These are phyloP conservation scores for Selene dorsalis DNA, from an alignment of 2,797 vertebrate species.

Conservation along the genomic window DNA sequence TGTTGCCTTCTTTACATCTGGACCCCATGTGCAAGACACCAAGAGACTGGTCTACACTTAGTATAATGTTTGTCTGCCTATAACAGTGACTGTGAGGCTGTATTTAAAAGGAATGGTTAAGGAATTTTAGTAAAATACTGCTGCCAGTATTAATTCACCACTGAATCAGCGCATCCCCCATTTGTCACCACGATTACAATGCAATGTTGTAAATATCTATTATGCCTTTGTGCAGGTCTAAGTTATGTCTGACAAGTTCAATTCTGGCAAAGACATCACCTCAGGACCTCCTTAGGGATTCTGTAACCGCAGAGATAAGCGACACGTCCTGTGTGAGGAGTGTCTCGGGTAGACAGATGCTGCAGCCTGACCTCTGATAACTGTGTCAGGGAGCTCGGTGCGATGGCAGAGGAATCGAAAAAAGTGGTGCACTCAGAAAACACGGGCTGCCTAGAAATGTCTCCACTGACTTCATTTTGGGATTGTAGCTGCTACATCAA, in stretches of 20 bases:
- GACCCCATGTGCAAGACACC: not conserved
- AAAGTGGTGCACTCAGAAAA: slow-evolving; percentile 36
- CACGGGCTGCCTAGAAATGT: slow-evolving; percentile 39
- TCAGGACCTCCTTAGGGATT: slow-evolving; percentile 40
- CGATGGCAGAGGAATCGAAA: slow-evolving; percentile 47
- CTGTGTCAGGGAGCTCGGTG: slow-evolving; percentile 57
- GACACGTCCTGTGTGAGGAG: slow-evolving; percentile 47
- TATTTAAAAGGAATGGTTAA: not conserved
- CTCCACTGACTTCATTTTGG: slow-evolving; percentile 44
- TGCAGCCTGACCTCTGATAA: slow-evolving; percentile 67
- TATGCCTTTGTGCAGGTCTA: slow-evolving; percentile 13
- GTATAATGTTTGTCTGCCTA: not conserved
- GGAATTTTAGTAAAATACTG: slow-evolving; percentile 4
- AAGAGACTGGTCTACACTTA: slow-evolving; percentile 16
- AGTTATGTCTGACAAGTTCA: slow-evolving; percentile 33
- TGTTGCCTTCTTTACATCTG: not conserved
- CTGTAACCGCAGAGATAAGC: slow-evolving; percentile 57
- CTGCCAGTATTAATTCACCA: not conserved
- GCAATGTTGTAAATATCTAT: slow-evolving; percentile 2
- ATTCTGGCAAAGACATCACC: slow-evolving; percentile 36
- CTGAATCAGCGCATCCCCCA: not conserved
- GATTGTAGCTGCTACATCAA: slow-evolving; percentile 50
- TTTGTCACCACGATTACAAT: not conserved
- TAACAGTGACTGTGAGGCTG: not conserved
- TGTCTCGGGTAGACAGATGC: slow-evolving; percentile 59